Evolutionary conservation across 2,888 invertebrate species (phyloP).

Genomic region (Panzeria rudis): DNA sequence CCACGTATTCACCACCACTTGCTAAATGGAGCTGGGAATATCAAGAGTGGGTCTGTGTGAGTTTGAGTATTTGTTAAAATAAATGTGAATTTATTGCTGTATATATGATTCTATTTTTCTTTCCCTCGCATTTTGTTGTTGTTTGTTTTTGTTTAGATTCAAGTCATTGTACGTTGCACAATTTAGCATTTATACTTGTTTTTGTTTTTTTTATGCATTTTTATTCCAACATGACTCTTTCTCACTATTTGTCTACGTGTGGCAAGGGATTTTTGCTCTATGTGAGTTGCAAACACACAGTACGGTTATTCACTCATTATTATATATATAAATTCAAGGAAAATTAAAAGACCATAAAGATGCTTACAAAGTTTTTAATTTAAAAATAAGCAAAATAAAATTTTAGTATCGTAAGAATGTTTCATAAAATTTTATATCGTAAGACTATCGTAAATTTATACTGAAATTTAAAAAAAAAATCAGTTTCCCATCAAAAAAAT

Average conservation of each 20-base stretch:
- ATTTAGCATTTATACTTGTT: conserved; percentile 55
- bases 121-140: conserved; percentile 50
- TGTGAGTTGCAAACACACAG: not conserved
- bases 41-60: conserved; percentile 19
- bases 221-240: conserved; percentile 30
- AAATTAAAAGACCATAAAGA: too few relatives aligned
- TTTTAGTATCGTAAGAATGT: too few relatives aligned
- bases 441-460: too few relatives aligned
- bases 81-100: conserved; percentile 64
- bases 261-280: conserved; percentile 51
- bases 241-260: conserved; percentile 52
- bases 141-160: conserved; percentile 54
- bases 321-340: not conserved
- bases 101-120: conserved; percentile 60
- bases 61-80: conserved; percentile 57
- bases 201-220: conserved; percentile 22
- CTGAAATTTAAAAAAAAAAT: too few relatives aligned
- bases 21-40: conserved; percentile 41
- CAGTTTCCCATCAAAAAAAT: too few relatives aligned
- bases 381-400: too few relatives aligned
- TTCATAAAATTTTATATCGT: too few relatives aligned
- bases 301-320: conserved; percentile 1
- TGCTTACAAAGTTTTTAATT: too few relatives aligned
- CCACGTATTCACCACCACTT: conserved; percentile 44
- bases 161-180: conserved; percentile 69